Evolutionary conservation across 1,140 invertebrate species (phyloP).

Genomic region (Brachionus paranguensis): DNA sequence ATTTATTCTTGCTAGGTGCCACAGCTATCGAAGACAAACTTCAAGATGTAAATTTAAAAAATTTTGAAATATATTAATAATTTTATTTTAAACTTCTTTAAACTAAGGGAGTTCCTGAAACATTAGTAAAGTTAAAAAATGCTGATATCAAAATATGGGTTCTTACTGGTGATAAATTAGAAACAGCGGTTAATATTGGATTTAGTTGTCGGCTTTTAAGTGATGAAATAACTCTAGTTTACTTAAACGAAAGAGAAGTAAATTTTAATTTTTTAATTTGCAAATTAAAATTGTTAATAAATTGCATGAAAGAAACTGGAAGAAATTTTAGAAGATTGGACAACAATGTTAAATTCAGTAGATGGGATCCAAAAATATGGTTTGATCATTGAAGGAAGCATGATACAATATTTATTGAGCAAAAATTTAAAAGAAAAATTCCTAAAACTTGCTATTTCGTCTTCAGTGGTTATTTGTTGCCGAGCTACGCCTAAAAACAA

Average conservation of each 20-base stretch:
- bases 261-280: conserved; percentile 66
- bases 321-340: not conserved
- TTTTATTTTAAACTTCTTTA: not conserved
- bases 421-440: conserved; percentile 87
- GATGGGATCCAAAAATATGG: not conserved
- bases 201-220: conserved; percentile 47
- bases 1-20: conserved; percentile 76
- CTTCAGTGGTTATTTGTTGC: conserved; percentile 86
- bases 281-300: not conserved
- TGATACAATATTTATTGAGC: conserved; percentile 84
- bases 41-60: conserved; percentile 62
- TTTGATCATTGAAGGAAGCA: conserved; percentile 50
- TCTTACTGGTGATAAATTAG: conserved; percentile 95
- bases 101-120: conserved; percentile 44
- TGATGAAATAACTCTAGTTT: conserved; percentile 66
- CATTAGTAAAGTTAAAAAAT: conserved; percentile 10
- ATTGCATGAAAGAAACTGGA: not conserved
- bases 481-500: conserved; percentile 91
- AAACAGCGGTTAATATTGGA: conserved; percentile 96
- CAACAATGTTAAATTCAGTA: not conserved
- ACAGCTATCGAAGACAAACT: conserved; percentile 94
- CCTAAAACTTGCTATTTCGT: conserved; percentile 81
- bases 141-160: conserved; percentile 91
- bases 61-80: not conserved
- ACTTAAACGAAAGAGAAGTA: conserved; percentile 75